Base-by-base conservation (phyloP, 2,797 vertebrate genomes). In the Selene dorsalis region DNA sequence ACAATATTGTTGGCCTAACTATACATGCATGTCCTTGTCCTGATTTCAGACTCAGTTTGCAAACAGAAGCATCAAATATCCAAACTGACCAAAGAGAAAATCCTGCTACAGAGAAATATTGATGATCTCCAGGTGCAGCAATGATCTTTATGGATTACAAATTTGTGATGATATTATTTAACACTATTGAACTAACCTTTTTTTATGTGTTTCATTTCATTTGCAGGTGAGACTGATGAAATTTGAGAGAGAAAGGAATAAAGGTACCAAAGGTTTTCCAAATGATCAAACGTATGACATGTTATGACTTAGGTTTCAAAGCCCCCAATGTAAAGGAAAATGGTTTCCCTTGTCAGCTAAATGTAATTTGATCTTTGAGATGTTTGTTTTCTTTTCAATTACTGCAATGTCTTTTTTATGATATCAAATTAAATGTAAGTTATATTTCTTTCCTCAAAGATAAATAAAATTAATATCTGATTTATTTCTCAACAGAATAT, bases 31-130 rank as follows among this genome's bases (percentile, higher is more conserved):
- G 1, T 53, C 28, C 61, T 47, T 43, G 35, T 79, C 56, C 16
- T 83, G 20, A 4, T 86, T 90, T 73, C 84, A 99, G 97, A 97
- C 57, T 94, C 94, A 10, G 91, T 94, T 82, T 82, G 79, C 81
- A 95, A 95, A 88, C 96, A 96, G 76, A 94, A 86, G 24, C 83
- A 94, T 79, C 93, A 96, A 82, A 96, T 97, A 80, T 95, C 87
- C 58, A 91, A 94, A 55, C 85, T 98, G 71, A 95, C 93, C 81
- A 95, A 85, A 82, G 96, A 97, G 71, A 98, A 97, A 87, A 93
- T 81, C 43, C 83, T 90, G 14, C 94, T 97, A 39, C 94, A 96
- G 70, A 95, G 92, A 81, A 93, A 95, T 68, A 86, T 97, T 10
- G 80, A 90, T 80, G 95, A 95, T 85, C 93, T 95, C 8, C 96